These are phyloP conservation scores for Aptenodytes forsteri DNA, from an alignment of 2,113 vertebrate genomes.

Conservation along the genomic window DNA sequence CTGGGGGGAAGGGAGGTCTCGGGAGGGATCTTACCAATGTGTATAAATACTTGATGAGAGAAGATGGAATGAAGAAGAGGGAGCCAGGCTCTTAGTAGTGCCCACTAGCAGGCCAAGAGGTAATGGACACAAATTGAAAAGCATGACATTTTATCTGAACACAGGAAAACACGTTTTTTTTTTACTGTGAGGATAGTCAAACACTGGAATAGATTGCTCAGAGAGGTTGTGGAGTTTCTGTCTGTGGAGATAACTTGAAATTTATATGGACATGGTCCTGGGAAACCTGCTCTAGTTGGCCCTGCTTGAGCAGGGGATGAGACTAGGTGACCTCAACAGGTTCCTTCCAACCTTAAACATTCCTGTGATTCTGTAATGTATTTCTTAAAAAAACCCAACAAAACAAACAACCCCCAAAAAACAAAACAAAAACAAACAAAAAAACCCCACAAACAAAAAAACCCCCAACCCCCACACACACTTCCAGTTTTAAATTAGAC, in stretches of 20 bases:
- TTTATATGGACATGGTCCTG: accelerated
- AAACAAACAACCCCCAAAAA: too few relatives aligned
- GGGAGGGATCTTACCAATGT: not conserved
- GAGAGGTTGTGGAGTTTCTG: not conserved
- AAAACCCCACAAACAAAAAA: not conserved
- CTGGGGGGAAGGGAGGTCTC: not conserved
- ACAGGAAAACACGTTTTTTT: accelerated
- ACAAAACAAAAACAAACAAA: not conserved
- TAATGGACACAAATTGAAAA: not conserved
- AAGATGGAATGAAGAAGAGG: not conserved
- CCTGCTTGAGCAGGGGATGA: not conserved
- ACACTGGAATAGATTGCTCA: not conserved
- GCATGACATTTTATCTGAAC: not conserved
- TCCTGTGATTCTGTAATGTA: not conserved
- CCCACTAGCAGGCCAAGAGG: not conserved
- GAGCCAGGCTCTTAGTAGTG: not conserved
- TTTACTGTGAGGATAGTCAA: not conserved
- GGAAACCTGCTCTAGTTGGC: not conserved
- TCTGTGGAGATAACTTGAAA: not conserved
- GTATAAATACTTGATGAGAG: not conserved
- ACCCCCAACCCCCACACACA: too few relatives aligned
- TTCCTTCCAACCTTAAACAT: not conserved
- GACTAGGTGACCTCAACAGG: not conserved
- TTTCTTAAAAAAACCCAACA: not conserved
- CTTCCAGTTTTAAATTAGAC: not conserved